These are phyloP conservation scores for Epizoanthus illoricatus DNA, from an alignment of 92 coral and sea anemone genomes.

Conservation along the genomic window DNA sequence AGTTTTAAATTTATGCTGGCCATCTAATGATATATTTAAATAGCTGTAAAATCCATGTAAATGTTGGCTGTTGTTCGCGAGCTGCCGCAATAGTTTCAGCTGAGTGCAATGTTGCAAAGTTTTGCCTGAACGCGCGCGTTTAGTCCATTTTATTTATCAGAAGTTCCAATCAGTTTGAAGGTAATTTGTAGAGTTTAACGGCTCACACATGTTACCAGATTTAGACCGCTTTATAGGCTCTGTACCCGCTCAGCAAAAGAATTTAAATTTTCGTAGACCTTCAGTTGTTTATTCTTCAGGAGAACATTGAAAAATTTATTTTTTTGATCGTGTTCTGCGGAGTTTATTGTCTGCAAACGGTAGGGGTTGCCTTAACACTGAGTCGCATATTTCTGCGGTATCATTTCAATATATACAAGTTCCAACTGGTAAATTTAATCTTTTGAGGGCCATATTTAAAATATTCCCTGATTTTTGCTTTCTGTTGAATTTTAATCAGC, in stretches of 20 bases:
- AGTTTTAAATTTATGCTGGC: conserved; percentile 92
- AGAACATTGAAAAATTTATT: conserved; percentile 17
- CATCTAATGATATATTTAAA: conserved; percentile 93
- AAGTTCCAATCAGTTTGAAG: conserved; percentile 26
- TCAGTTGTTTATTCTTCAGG: conserved; percentile 25
- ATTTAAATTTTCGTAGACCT: conserved; percentile 32
- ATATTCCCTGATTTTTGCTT: conserved; percentile 41
- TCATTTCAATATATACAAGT: conserved; percentile 35
- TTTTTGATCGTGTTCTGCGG: conserved; percentile 21
- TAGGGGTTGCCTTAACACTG: conserved; percentile 22
- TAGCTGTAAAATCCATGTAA: conserved; percentile 98
- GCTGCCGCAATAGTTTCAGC: conserved; percentile 72
- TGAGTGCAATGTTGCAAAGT: conserved; percentile 42
- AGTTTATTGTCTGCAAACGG: conserved; percentile 32
- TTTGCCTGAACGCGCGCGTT: conserved; percentile 29
- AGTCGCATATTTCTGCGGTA: conserved; percentile 21
- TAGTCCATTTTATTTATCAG: conserved; percentile 9
- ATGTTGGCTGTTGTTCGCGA: conserved; percentile 86
- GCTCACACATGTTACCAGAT: conserved; percentile 29
- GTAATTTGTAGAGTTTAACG: conserved; percentile 18
- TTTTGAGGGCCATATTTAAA: conserved; percentile 44
- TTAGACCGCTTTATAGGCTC: conserved; percentile 32
- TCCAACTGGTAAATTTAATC: conserved; percentile 43
- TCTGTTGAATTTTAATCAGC: conserved; percentile 38
- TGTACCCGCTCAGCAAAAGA: conserved; percentile 37